These are phyloP conservation scores for Syrista parreyssii DNA, from an alignment of 2,888 invertebrate genomes.

Conservation along the genomic window DNA sequence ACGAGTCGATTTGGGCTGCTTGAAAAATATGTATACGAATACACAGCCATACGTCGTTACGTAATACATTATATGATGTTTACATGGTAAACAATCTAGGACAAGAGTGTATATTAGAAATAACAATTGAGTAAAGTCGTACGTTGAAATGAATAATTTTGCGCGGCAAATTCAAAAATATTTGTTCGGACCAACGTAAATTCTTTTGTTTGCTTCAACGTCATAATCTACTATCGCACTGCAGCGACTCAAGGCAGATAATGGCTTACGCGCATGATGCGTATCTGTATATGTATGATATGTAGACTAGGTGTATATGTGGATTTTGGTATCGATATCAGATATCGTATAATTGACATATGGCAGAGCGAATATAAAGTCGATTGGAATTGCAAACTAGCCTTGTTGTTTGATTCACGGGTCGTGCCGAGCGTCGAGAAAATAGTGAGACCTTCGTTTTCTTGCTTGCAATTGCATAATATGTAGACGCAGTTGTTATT, in stretches of 20 bases:
- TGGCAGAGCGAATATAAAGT: background rate
- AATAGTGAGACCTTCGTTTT: too few relatives aligned
- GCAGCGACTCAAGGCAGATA: background rate
- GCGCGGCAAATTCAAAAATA: background rate
- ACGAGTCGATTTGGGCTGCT: background rate
- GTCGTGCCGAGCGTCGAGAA: too few relatives aligned
- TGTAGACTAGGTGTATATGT: background rate
- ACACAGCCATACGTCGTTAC: background rate
- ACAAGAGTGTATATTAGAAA: background rate
- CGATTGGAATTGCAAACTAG: background rate
- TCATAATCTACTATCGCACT: background rate
- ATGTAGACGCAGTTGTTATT: too few relatives aligned
- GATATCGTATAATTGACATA: background rate
- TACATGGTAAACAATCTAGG: background rate
- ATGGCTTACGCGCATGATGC: background rate
- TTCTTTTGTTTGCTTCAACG: background rate
- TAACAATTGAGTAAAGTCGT: background rate
- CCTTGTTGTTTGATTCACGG: too few relatives aligned
- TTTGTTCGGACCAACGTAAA: background rate
- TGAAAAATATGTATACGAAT: background rate
- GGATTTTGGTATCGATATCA: background rate
- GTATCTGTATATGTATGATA: background rate
- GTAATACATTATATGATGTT: background rate
- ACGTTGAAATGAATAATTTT: background rate
- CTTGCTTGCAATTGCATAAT: too few relatives aligned